These are phyloP conservation scores for Chymomyza amoena DNA, from an alignment of 2,888 invertebrate genomes.

Conservation along the genomic window DNA sequence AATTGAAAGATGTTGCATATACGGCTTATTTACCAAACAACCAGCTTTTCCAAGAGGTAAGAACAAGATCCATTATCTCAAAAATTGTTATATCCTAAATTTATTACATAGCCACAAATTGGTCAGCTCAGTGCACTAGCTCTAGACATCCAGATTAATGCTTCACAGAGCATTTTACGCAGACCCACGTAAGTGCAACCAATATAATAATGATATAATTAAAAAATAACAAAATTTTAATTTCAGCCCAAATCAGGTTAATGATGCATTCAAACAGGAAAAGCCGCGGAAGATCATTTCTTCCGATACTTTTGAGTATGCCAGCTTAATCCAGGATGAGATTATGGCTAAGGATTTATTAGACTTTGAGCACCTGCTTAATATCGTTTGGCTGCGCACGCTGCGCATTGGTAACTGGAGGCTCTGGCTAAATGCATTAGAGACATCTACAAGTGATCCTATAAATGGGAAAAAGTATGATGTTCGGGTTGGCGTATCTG, in stretches of 20 bases:
- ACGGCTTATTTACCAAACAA: constrained; percentile 19
- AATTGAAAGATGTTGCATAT: constrained; percentile 40
- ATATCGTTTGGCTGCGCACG: constrained; percentile 37
- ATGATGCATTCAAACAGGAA: constrained; percentile 3
- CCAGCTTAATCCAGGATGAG: constrained; percentile 34
- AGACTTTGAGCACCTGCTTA: constrained; percentile 25
- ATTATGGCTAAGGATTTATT: background rate
- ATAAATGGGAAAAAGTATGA: constrained; percentile 21
- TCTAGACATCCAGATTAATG: constrained; percentile 30
- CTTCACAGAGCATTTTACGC: constrained; percentile 17
- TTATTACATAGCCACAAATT: constrained; percentile 25
- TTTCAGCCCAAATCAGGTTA: background rate
- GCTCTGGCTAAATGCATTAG: constrained; percentile 37
- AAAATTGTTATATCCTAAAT: background rate
- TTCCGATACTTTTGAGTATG: constrained; percentile 17
- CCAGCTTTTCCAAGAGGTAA: no score
- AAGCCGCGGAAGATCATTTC: constrained; percentile 22
- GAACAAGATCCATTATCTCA: no score
- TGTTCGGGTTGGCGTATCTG: constrained; percentile 45
- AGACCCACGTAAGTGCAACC: background rate
- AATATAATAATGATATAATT: background rate
- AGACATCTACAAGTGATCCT: constrained; percentile 7
- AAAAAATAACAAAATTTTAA: background rate
- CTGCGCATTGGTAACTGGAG: constrained; percentile 48
- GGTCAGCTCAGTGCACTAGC: constrained; percentile 37